Conservation (phyloP, 2,113 vertebrate genomes). For the Rhinopomastus cyanomelas region DNA sequence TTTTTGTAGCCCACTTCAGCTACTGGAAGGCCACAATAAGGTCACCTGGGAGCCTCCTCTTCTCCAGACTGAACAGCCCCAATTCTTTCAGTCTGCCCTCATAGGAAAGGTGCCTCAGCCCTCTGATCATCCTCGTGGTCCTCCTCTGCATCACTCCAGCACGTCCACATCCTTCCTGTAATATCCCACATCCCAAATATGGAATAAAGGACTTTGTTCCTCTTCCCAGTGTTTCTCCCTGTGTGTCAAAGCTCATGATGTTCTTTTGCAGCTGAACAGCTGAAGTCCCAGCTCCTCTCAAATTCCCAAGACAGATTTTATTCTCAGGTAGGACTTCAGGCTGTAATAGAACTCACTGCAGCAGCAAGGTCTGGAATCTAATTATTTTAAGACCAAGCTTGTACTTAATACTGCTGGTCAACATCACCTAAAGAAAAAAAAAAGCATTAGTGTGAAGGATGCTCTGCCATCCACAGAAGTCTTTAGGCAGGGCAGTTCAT, state of each 20-base stretch:
- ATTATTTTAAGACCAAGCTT: background rate
- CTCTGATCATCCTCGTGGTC: too few species aligned
- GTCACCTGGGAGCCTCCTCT: too few species aligned
- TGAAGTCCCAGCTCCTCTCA: background rate
- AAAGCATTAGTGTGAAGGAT: background rate
- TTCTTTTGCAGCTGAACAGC: background rate
- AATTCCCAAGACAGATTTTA: background rate
- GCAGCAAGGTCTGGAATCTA: background rate
- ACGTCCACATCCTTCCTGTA: too few species aligned
- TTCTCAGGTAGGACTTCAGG: background rate
- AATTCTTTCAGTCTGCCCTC: too few species aligned
- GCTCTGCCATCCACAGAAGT: background rate
- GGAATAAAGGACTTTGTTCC: background rate
- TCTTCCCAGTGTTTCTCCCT: background rate
- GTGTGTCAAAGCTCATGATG: background rate
- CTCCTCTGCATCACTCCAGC: too few species aligned
- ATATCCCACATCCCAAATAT: background rate
- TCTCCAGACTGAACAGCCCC: too few species aligned
- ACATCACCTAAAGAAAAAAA: background rate
- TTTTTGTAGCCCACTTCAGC: too few species aligned
- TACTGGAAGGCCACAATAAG: too few species aligned
- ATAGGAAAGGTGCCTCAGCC: too few species aligned
- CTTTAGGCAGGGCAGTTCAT: background rate
- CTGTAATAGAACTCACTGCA: background rate
- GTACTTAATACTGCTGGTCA: background rate